These are phyloP conservation scores for Heliconius cydno DNA, from an alignment of 2,888 invertebrate genomes.

Conservation along the genomic window DNA sequence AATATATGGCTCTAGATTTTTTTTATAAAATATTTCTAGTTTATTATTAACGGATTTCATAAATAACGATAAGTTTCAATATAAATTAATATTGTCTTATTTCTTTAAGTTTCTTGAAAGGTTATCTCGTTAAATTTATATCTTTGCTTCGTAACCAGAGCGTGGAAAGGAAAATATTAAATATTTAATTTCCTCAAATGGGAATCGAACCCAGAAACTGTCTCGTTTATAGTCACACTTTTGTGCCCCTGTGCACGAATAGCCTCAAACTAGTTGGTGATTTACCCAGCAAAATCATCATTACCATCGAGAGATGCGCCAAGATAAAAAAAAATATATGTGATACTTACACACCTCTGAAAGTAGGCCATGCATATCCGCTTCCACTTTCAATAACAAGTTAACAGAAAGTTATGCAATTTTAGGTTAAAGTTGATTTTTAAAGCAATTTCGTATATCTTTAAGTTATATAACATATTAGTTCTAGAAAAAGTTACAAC, in stretches of 20 bases:
- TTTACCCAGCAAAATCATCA: background rate
- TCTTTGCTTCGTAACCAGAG: background rate
- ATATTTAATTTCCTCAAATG: background rate
- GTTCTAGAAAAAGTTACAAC: conserved; percentile 1
- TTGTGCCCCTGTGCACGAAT: no score
- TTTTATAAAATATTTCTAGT: no score
- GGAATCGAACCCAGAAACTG: background rate
- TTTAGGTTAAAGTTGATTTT: conserved; percentile 29
- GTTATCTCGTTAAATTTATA: no score
- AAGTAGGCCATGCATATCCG: conserved; percentile 20
- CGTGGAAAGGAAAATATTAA: background rate
- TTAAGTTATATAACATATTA: conserved; percentile 2
- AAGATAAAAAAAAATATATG: background rate
- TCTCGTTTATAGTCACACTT: no score
- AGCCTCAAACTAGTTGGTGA: background rate
- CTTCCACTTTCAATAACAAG: conserved; percentile 19
- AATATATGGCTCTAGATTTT: background rate
- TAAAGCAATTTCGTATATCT: conserved; percentile 1
- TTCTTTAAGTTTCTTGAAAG: no score
- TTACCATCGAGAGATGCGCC: background rate
- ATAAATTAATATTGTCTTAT: no score
- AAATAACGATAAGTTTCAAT: no score
- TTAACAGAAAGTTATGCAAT: conserved; percentile 14
- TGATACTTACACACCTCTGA: background rate
- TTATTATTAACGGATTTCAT: no score